These are phyloP conservation scores for Leuctra nigra DNA, from an alignment of 2,888 invertebrate species.

Conservation along the genomic window DNA sequence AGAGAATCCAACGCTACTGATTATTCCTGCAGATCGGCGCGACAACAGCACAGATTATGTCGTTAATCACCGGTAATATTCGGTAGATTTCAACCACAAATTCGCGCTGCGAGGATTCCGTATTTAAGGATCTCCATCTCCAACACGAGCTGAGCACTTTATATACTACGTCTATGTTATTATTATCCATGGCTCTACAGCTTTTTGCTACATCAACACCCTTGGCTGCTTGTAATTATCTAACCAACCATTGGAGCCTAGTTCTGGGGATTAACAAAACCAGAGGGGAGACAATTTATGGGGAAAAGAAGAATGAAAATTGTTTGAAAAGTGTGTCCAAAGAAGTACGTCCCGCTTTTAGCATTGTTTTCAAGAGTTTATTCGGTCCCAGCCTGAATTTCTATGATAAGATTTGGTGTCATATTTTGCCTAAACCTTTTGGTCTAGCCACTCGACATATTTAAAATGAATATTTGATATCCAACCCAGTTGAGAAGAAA, in stretches of 20 bases:
- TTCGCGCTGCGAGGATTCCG: constrained; percentile 1
- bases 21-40: constrained; percentile 4
- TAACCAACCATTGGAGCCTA: constrained; percentile 3
- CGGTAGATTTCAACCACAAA: constrained; percentile 2
- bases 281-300: constrained; percentile 2
- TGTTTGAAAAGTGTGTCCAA: not conserved
- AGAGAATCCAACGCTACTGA: no score
- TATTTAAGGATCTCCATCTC: constrained; percentile 16
- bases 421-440: no score
- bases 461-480: no score
- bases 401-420: no score
- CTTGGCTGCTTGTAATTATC: constrained; percentile 12
- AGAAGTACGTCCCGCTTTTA: no score
- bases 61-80: constrained; percentile 22
- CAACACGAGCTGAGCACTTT: constrained; percentile 1
- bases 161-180: constrained; percentile 13
- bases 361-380: no score
- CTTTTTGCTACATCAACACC: constrained; percentile 17
- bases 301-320: constrained; percentile 1
- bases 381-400: no score
- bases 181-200: constrained; percentile 14
- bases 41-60: constrained; percentile 22
- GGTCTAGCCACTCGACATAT: no score
- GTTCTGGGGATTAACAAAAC: constrained; percentile 7
- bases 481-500: no score